Evolutionary conservation across 92 coral and sea anemone genomes (phyloP).

Genomic region (Diadumene lineata): DNA sequence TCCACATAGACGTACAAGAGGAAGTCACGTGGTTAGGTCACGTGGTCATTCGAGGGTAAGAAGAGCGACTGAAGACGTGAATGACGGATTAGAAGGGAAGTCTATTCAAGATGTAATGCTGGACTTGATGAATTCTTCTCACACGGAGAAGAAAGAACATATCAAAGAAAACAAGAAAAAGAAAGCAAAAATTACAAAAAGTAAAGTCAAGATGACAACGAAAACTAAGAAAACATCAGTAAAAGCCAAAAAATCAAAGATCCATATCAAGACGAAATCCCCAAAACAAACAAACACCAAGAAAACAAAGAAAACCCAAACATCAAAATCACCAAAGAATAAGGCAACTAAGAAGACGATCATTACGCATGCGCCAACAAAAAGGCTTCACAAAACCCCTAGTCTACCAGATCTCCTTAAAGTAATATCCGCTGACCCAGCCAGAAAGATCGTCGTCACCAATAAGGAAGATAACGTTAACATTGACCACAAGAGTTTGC

Average conservation of each 20-base stretch:
- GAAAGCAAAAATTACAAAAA: neutral
- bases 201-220: neutral
- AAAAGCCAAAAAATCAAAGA: constrained; percentile 8
- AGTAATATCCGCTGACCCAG: constrained; percentile 33
- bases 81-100: constrained; percentile 12
- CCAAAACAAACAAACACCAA: neutral
- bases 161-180: neutral
- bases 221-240: neutral
- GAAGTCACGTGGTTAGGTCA: neutral
- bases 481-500: constrained; percentile 19
- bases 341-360: neutral
- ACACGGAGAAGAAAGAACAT: neutral
- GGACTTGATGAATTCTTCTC: constrained; percentile 29
- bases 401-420: constrained; percentile 24
- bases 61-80: neutral
- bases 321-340: neutral
- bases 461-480: constrained; percentile 21
- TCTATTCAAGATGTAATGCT: constrained; percentile 29
- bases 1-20: constrained; percentile 7
- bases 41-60: constrained; percentile 3
- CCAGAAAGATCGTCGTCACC: constrained; percentile 24
- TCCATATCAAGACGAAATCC: neutral
- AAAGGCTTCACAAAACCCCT: constrained; percentile 3
- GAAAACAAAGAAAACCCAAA: neutral
- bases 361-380: constrained; percentile 18